A percentile compares a stretch with the other conserved stretches of the same genome.
Evolutionary conservation across 2,797 vertebrate species (phyloP).

Genomic region (Sebastes itinus): DNA sequence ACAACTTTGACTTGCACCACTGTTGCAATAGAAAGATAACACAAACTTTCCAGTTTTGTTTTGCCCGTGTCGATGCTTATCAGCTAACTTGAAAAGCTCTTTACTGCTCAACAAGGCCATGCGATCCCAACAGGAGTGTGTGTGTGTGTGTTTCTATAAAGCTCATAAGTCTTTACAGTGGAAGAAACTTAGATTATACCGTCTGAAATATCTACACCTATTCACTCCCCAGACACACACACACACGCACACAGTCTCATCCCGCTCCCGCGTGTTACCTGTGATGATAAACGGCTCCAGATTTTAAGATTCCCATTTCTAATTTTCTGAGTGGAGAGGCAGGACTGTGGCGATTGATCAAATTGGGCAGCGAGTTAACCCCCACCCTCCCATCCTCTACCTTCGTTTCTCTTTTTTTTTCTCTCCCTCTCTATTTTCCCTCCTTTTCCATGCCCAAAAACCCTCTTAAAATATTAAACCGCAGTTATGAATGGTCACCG

Average conservation of each 20-base stretch:
- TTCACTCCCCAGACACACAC: conserved; percentile 7
- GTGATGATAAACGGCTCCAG: conserved; percentile 84
- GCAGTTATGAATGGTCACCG: conserved; percentile 85
- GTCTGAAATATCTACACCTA: conserved; percentile 43
- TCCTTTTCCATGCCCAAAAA: conserved; percentile 73
- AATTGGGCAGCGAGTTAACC: conserved; percentile 80
- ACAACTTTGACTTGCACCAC: not conserved
- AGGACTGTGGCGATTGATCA: conserved; percentile 85
- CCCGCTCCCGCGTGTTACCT: conserved; percentile 58
- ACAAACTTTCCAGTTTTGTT: conserved; percentile 27
- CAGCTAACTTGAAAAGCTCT: conserved; percentile 27
- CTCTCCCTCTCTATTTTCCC: conserved; percentile 30
- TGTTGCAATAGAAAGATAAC: conserved; percentile 6
- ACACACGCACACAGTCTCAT: conserved; percentile 19
- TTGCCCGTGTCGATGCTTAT: conserved; percentile 13
- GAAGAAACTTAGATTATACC: conserved; percentile 52
- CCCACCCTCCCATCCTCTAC: conserved; percentile 34
- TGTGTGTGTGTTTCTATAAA: conserved; percentile 6
- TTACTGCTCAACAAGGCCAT: conserved; percentile 1
- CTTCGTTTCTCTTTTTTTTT: conserved; percentile 32
- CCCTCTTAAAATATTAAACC: conserved; percentile 86
- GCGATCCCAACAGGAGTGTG: not conserved
- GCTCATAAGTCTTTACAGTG: conserved; percentile 35
- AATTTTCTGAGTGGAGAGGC: conserved; percentile 86
- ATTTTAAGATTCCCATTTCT: conserved; percentile 87